Evolutionary conservation across 2,797 vertebrate genomes (phyloP).

Genomic region (Bryconaethiops microstoma): DNA sequence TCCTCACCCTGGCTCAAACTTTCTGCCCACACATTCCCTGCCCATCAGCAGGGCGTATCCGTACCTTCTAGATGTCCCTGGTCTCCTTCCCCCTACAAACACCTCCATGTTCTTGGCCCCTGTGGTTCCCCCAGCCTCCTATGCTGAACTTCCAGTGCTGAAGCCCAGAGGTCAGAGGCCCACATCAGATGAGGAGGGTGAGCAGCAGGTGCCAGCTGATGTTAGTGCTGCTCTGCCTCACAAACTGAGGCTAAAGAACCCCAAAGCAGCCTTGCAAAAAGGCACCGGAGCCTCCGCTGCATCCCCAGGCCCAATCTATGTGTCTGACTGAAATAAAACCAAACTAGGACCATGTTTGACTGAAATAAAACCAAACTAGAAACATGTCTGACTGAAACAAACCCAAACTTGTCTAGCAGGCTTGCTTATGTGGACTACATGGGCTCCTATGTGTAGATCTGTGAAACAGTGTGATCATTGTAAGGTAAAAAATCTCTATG

Average conservation of each 20-base stretch:
- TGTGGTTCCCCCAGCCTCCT: conserved; percentile 57
- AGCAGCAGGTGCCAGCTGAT: conserved; percentile 72
- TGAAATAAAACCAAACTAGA: too few relatives aligned
- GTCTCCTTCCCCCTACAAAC: conserved; percentile 58
- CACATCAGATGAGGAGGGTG: conserved; percentile 69
- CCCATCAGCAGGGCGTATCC: conserved; percentile 67
- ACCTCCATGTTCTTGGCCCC: conserved; percentile 63
- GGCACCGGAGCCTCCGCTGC: conserved; percentile 25
- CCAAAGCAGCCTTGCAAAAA: conserved; percentile 29
- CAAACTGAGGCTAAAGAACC: conserved; percentile 78
- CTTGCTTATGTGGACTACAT: not conserved
- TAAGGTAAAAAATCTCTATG: too few relatives aligned
- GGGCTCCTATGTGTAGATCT: not conserved
- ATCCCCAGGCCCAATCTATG: conserved; percentile 50
- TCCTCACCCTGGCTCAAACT: conserved; percentile 57
- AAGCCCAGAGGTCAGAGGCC: conserved; percentile 56
- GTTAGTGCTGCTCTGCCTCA: conserved; percentile 68
- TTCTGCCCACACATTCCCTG: conserved; percentile 66
- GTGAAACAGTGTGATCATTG: not conserved
- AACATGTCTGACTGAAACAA: too few relatives aligned
- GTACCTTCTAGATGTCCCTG: conserved; percentile 62
- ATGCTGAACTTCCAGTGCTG: conserved; percentile 43
- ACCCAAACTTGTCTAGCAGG: not conserved
- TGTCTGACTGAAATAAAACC: conserved; percentile 59
- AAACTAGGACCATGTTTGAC: too few relatives aligned